Conservation (phyloP, 23 tunicate genomes). For the Oikopleura albicans region DNA sequence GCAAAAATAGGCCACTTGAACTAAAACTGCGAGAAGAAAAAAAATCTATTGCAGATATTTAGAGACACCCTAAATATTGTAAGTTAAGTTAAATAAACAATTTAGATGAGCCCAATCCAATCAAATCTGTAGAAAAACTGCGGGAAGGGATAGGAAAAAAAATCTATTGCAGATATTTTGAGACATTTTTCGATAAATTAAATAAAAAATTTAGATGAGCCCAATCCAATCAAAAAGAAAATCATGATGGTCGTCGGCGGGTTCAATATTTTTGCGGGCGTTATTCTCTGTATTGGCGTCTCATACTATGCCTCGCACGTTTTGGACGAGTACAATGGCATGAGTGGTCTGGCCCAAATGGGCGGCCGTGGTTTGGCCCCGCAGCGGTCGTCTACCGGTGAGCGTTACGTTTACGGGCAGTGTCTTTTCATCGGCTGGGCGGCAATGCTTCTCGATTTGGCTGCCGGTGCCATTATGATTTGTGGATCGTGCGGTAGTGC, state of each 20-base stretch:
- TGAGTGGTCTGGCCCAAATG: neutral
- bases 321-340: neutral
- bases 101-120: no score
- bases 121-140: no score
- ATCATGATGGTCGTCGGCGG: neutral
- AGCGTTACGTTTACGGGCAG: neutral
- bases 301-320: neutral
- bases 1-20: no score
- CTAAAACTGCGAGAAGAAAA: no score
- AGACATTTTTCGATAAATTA: no score
- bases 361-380: neutral
- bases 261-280: neutral
- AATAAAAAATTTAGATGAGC: no score
- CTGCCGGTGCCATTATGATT: conserved; percentile 32
- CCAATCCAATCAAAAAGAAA: neutral
- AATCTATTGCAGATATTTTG: no score
- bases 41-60: no score
- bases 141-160: no score
- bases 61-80: no score
- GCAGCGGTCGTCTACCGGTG: neutral
- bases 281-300: neutral
- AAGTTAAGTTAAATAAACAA: no score
- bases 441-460: conserved; percentile 38
- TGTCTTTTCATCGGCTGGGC: conserved; percentile 35
- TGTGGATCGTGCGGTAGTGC: neutral